phyloP scores from a whole-genome alignment of 2,888 invertebrate genomes.

The Eurytoma adleriae region DNA sequence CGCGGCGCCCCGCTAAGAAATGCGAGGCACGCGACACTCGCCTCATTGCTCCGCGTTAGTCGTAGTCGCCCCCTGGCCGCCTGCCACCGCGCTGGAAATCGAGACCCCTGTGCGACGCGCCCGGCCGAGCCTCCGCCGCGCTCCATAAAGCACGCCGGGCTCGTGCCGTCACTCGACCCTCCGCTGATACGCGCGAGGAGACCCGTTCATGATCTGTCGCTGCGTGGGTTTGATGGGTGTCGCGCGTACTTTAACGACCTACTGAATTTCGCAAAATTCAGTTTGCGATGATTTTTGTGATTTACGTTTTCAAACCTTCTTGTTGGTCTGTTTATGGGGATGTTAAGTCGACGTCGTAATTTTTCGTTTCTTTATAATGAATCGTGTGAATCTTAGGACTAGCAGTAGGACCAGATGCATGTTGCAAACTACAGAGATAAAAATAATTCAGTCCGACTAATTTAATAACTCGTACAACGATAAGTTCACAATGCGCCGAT shows the following conservation, averaged over 20 bases:
- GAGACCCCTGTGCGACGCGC: slow-evolving; percentile 47
- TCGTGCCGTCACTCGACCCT: background rate
- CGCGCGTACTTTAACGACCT: slow-evolving; percentile 16
- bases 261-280: background rate
- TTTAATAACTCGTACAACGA: too few relatives aligned
- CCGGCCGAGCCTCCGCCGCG: background rate
- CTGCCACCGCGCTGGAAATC: slow-evolving; percentile 51
- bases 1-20: slow-evolving; percentile 62
- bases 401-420: too few relatives aligned
- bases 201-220: slow-evolving; percentile 11
- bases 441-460: too few relatives aligned
- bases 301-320: background rate
- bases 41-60: slow-evolving; percentile 76
- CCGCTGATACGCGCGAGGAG: background rate
- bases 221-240: slow-evolving; percentile 1
- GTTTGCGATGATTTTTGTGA: background rate
- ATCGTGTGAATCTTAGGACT: too few relatives aligned
- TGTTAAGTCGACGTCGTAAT: too few relatives aligned
- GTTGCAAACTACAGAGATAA: too few relatives aligned
- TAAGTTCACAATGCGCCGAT: too few relatives aligned
- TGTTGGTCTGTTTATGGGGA: background rate
- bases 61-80: slow-evolving; percentile 61
- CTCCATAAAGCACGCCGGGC: slow-evolving; percentile 19
- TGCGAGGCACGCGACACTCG: slow-evolving; percentile 75
- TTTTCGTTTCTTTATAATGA: too few relatives aligned